phyloP scores from a whole-genome alignment of 92 coral and sea anemone species.

The Galaxea fascicularis region DNA sequence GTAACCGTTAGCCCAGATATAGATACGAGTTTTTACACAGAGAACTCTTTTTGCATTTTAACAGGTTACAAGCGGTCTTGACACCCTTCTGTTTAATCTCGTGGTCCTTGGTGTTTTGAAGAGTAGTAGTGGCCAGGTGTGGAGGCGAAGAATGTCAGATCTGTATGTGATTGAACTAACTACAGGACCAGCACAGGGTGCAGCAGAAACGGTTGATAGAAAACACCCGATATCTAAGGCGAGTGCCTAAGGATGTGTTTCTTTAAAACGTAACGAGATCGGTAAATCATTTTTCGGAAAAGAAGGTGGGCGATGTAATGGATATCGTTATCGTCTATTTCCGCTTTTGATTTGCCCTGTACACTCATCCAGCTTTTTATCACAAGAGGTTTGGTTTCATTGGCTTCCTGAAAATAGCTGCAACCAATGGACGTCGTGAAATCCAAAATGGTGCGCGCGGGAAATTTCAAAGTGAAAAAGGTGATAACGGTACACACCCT shows the following conservation, averaged over 20 bases:
- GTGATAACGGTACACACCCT: no score
- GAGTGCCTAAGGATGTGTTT: neutral
- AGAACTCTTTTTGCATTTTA: neutral
- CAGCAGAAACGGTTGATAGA: conserved; percentile 3
- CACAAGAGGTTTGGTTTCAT: no score
- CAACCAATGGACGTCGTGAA: no score
- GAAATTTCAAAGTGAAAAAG: no score
- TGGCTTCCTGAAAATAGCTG: no score
- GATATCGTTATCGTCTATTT: no score
- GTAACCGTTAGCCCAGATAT: no score
- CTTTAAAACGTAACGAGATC: neutral
- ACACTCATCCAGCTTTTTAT: no score
- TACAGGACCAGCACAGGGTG: conserved; percentile 10
- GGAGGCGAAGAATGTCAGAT: conserved; percentile 84
- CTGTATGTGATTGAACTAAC: conserved; percentile 87
- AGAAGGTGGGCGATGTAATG: no score
- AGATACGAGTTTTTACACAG: neutral
- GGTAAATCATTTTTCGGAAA: neutral
- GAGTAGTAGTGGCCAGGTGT: conserved; percentile 74
- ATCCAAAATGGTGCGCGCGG: no score
- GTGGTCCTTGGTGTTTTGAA: conserved; percentile 73
- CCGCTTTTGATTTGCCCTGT: no score
- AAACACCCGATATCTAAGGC: conserved; percentile 15
- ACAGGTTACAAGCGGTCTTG: conserved; percentile 70
- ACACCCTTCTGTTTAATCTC: conserved; percentile 79